A percentile compares a stretch with the other conserved stretches of the same genome.
Evolutionary conservation across 2,888 invertebrate species (phyloP).

Genomic region (Anorthoa munda): DNA sequence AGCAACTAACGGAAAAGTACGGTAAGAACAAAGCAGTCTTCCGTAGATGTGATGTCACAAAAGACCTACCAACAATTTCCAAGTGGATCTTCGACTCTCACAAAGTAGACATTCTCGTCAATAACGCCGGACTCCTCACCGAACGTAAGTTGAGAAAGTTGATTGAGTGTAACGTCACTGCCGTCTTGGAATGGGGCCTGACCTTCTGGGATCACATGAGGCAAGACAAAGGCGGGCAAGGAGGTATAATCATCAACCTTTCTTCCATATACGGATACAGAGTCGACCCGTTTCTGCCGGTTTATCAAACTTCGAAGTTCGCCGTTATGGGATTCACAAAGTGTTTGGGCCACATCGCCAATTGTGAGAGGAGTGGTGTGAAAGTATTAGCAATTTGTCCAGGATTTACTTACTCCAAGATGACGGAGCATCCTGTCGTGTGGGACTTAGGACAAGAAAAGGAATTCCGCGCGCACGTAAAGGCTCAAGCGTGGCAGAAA

Average conservation of each 20-base stretch:
- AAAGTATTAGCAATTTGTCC: conserved; percentile 89
- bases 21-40: conserved; percentile 85
- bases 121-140: conserved; percentile 84
- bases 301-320: conserved; percentile 92
- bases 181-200: conserved; percentile 82
- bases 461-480: conserved; percentile 55
- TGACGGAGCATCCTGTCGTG: conserved; percentile 59
- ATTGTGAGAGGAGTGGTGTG: conserved; percentile 87
- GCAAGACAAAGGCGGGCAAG: conserved; percentile 89
- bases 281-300: conserved; percentile 87
- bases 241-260: conserved; percentile 93
- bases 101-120: conserved; percentile 85
- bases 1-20: conserved; percentile 82
- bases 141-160: conserved; percentile 71
- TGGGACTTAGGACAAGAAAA: conserved; percentile 63
- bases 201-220: conserved; percentile 91
- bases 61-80: conserved; percentile 82
- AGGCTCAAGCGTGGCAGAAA: conserved; percentile 73
- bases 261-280: conserved; percentile 91
- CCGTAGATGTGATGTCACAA: conserved; percentile 88
- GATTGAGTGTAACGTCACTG: conserved; percentile 80
- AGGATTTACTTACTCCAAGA: conserved; percentile 87
- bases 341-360: conserved; percentile 84
- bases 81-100: conserved; percentile 75
- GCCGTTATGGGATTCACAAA: conserved; percentile 89